Conservation (phyloP, 2,113 vertebrate genomes). For the Leptobrachium ailaonicum region DNA sequence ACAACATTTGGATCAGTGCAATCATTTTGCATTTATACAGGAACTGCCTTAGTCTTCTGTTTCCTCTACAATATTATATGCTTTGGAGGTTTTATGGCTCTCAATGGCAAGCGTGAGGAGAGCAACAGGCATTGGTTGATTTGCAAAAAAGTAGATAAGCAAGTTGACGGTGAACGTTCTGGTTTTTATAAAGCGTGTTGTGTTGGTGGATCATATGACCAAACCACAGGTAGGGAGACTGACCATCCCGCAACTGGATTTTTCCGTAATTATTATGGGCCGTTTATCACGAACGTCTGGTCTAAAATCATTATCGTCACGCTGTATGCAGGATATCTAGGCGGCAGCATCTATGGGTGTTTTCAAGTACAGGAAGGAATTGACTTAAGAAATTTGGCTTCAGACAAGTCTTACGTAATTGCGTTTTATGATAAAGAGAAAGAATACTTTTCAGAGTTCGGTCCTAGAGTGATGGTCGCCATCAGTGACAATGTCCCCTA, state of each 20-base stretch:
- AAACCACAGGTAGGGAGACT: conserved; percentile 51
- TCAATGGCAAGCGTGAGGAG: conserved; percentile 74
- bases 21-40: conserved; percentile 83
- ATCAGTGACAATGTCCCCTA: conserved; percentile 65
- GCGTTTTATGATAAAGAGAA: conserved; percentile 68
- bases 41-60: conserved; percentile 79
- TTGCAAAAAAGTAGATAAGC: conserved; percentile 61
- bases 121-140: conserved; percentile 75
- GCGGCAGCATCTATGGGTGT: conserved; percentile 71
- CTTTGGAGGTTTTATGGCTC: conserved; percentile 79
- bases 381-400: conserved; percentile 69
- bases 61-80: conserved; percentile 82
- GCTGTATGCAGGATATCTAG: conserved; percentile 59
- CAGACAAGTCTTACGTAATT: conserved; percentile 68
- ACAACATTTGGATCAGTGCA: conserved; percentile 75
- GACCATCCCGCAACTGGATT: conserved; percentile 61
- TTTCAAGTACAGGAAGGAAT: conserved; percentile 69
- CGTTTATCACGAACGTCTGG: conserved; percentile 65
- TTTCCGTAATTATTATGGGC: conserved; percentile 69
- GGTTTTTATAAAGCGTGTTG: conserved; percentile 60
- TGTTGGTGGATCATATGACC: conserved; percentile 56
- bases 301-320: conserved; percentile 59
- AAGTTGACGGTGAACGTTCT: conserved; percentile 43
- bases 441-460: conserved; percentile 66
- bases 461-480: conserved; percentile 71